phyloP scores from a whole-genome alignment of 2,888 invertebrate genomes.

The Ptilodon capucinus region DNA sequence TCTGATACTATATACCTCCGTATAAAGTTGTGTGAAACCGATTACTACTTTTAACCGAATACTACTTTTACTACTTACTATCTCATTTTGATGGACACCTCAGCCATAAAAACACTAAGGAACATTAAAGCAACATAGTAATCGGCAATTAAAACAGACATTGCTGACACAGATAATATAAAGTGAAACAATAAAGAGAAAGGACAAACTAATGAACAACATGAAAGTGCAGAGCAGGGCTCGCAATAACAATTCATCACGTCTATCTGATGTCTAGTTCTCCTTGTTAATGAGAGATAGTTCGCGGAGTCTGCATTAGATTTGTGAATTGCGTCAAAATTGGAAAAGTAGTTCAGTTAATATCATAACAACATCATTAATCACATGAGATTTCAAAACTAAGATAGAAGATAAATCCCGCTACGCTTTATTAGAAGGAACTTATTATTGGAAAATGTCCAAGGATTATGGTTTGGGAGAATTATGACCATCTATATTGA shows the following conservation, averaged over 20 bases:
- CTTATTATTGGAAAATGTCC: background rate
- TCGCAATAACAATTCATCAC: conserved; percentile 59
- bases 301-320: conserved; percentile 35
- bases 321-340: conserved; percentile 8
- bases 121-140: background rate
- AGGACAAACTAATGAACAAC: conserved; percentile 45
- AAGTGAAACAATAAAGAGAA: conserved; percentile 51
- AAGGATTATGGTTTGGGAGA: background rate
- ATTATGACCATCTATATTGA: background rate
- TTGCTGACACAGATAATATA: conserved; percentile 25
- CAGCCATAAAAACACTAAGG: background rate
- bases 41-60: no score
- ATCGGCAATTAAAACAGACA: conserved; percentile 1
- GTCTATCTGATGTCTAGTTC: conserved; percentile 54
- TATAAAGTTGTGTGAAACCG: no score
- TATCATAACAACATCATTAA: conserved; percentile 8
- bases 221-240: conserved; percentile 46
- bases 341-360: conserved; percentile 1
- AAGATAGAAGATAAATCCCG: background rate
- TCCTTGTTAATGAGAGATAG: conserved; percentile 45
- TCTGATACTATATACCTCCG: no score
- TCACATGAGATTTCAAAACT: background rate
- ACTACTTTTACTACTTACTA: no score
- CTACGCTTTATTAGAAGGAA: background rate
- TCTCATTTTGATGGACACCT: background rate